These are phyloP conservation scores for Acridotheres tristis DNA, from an alignment of 2,797 vertebrate genomes.

Conservation along the genomic window DNA sequence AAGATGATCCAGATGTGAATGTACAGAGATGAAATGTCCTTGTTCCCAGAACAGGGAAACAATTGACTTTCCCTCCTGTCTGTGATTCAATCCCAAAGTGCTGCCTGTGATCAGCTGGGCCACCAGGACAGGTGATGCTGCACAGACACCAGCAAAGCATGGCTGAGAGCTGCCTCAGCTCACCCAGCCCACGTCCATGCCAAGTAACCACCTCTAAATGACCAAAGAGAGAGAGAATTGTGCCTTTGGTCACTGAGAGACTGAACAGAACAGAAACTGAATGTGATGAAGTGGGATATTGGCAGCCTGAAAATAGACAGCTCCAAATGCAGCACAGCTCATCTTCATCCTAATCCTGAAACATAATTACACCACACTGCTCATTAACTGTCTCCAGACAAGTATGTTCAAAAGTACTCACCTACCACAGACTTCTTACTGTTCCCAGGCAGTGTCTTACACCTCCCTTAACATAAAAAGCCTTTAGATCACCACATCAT, in stretches of 20 bases:
- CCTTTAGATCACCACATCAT: background rate
- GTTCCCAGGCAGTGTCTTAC: conserved; percentile 4
- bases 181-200: background rate
- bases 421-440: background rate
- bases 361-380: conserved; percentile 25
- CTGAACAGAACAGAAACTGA: background rate
- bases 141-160: background rate
- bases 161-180: background rate
- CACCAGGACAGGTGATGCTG: background rate
- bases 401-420: background rate
- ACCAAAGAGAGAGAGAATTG: background rate
- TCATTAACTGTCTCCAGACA: conserved; percentile 43
- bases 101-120: background rate
- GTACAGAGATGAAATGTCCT: background rate
- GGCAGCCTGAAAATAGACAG: conserved; percentile 18
- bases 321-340: conserved; percentile 27
- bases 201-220: background rate
- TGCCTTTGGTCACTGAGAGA: background rate
- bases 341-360: conserved; percentile 14
- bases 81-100: background rate
- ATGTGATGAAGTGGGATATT: background rate
- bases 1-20: background rate
- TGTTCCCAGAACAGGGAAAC: background rate
- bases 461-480: conserved; percentile 1
- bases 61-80: background rate